Percentiles rank a stretch among this genome's conserved stretches.
Conservation (phyloP, 1,140 invertebrate genomes). For the Euwallacea similis region DNA sequence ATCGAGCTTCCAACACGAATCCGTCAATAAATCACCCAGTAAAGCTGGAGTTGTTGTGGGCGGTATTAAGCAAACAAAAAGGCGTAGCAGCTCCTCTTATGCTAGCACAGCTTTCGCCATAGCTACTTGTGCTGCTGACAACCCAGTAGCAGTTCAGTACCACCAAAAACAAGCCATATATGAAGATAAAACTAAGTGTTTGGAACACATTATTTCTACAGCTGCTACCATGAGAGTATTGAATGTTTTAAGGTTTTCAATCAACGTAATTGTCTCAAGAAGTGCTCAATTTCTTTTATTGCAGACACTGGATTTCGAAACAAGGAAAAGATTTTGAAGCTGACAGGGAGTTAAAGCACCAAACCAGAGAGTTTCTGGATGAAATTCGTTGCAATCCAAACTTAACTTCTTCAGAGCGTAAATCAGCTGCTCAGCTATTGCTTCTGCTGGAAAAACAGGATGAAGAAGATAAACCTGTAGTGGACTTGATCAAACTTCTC, state of each 20-base stretch:
- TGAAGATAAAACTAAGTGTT: conserved; percentile 59
- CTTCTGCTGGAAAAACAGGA: conserved; percentile 74
- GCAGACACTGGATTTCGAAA: conserved; percentile 68
- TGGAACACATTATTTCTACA: conserved; percentile 87
- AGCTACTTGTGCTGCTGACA: conserved; percentile 85
- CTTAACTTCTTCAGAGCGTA: conserved; percentile 87
- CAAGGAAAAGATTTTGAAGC: conserved; percentile 83
- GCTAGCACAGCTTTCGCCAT: conserved; percentile 91
- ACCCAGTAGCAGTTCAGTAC: conserved; percentile 56
- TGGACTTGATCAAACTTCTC: conserved; percentile 75
- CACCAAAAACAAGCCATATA: conserved; percentile 13
- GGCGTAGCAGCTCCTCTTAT: conserved; percentile 87
- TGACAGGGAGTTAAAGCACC: conserved; percentile 71
- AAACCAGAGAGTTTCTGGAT: conserved; percentile 86
- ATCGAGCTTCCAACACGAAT: conserved; percentile 63
- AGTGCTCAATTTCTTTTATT: neutral
- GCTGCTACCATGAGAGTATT: conserved; percentile 92
- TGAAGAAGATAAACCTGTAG: conserved; percentile 60
- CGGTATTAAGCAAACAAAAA: conserved; percentile 83
- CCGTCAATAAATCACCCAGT: conserved; percentile 61
- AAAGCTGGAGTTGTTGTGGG: conserved; percentile 92
- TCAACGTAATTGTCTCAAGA: neutral
- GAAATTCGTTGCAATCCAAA: conserved; percentile 85
- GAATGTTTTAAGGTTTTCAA: conserved; percentile 72
- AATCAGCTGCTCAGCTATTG: conserved; percentile 80